Conservation (phyloP, 1,140 invertebrate species). For the Polyergus mexicanus region DNA sequence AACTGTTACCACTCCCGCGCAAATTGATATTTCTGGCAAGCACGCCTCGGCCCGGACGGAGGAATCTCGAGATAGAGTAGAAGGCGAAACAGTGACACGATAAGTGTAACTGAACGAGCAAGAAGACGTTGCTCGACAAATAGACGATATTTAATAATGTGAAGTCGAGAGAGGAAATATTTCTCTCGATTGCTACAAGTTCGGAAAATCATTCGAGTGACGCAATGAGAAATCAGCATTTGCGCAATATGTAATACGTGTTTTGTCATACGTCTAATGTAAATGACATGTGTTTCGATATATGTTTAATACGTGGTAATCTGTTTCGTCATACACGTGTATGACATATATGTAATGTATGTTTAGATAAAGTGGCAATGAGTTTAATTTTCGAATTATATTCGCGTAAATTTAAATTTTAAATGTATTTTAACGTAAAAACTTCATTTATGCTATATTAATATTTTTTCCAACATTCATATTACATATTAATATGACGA, state of each 20-base stretch:
- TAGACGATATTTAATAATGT: conserved; percentile 61
- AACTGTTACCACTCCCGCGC: conserved; percentile 79
- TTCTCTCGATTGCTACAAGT: not conserved
- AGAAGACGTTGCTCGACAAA: conserved; percentile 58
- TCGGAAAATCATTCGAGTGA: conserved; percentile 12
- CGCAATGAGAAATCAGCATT: conserved; percentile 30
- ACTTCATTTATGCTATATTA: not conserved
- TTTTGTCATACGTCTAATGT: conserved; percentile 23
- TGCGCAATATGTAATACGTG: not conserved
- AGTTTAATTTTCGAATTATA: conserved; percentile 6
- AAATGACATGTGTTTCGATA: conserved; percentile 29
- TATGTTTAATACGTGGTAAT: conserved; percentile 23
- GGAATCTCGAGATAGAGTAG: conserved; percentile 23
- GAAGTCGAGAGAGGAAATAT: conserved; percentile 17
- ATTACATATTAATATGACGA: not conserved
- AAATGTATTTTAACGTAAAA: not conserved
- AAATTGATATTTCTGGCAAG: conserved; percentile 83
- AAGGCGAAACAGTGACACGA: conserved; percentile 59
- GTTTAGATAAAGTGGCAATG: not conserved
- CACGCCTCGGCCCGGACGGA: conserved; percentile 38
- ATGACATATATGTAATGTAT: not conserved
- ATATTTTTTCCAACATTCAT: not conserved
- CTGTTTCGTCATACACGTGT: not conserved
- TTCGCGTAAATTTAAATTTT: not conserved
- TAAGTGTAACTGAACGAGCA: conserved; percentile 35